Percentiles rank a stretch among this genome's conserved stretches.
Evolutionary conservation across 35 echinoderm and acorn worm genomes (phyloP).

Genomic region (Ophioderma brevispina): DNA sequence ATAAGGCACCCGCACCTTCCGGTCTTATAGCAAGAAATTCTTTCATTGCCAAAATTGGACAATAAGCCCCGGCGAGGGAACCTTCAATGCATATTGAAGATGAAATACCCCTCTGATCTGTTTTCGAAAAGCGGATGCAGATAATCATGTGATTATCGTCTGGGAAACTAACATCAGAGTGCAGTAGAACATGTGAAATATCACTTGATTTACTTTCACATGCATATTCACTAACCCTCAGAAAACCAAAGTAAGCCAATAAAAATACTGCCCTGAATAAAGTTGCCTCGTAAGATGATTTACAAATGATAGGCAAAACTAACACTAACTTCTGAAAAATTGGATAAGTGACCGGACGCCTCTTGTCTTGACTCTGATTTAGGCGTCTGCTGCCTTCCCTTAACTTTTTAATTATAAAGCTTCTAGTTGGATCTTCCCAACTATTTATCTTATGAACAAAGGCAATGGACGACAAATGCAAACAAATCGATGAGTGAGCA

Average conservation of each 20-base stretch:
- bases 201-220: too few species aligned
- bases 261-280: neutral
- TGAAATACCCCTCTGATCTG: neutral
- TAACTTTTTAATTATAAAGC: neutral
- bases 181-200: too few species aligned
- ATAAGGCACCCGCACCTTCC: too few species aligned
- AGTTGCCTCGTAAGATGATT: too few species aligned
- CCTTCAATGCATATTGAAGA: neutral
- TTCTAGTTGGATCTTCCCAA: neutral
- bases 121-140: neutral
- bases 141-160: neutral
- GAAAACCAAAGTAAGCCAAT: neutral
- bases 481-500: neutral
- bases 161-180: too few species aligned
- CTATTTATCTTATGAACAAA: neutral
- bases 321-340: neutral
- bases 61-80: neutral
- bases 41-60: neutral
- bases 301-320: neutral
- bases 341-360: neutral
- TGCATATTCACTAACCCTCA: constrained; percentile 25
- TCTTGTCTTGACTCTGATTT: too few species aligned
- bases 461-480: neutral
- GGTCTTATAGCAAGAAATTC: too few species aligned
- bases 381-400: too few species aligned